Percentiles rank a stretch among this genome's conserved stretches.
Evolutionary conservation across 2,797 vertebrate genomes (phyloP).

Genomic region (Alcedo quadribrachys): DNA sequence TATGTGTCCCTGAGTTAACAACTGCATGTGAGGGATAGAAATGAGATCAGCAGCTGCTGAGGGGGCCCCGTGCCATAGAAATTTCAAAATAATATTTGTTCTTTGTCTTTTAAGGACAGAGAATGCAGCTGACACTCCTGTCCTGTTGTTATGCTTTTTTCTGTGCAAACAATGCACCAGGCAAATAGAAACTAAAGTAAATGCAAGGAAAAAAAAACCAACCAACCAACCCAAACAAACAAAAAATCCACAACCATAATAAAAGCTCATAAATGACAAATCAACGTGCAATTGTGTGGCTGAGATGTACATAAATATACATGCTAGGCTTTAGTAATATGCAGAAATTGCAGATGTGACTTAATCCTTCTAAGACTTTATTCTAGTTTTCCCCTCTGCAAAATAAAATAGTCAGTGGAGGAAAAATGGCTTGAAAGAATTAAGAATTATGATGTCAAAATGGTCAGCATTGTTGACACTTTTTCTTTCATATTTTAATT

Average conservation of each 20-base stretch:
- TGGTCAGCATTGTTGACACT: background rate
- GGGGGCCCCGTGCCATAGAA: background rate
- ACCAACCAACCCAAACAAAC: background rate
- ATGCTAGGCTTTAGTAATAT: background rate
- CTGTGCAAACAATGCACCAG: background rate
- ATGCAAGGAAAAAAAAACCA: background rate
- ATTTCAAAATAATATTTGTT: conserved; percentile 8
- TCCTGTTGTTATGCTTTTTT: background rate
- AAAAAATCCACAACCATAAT: background rate
- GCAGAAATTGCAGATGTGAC: background rate
- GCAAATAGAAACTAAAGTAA: background rate
- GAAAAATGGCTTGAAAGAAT: background rate
- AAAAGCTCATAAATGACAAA: background rate
- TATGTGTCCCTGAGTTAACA: background rate
- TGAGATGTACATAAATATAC: background rate
- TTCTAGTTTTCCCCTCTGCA: background rate
- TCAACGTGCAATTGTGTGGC: background rate
- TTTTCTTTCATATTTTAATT: conserved; percentile 37
- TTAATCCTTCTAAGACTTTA: background rate
- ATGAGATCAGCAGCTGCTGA: background rate
- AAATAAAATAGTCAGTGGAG: background rate
- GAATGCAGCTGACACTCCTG: background rate
- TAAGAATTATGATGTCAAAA: background rate
- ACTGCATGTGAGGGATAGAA: background rate
- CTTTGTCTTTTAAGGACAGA: background rate